These are phyloP conservation scores for Tragulus kanchil DNA, from an alignment of 2,113 vertebrate genomes.

Conservation along the genomic window DNA sequence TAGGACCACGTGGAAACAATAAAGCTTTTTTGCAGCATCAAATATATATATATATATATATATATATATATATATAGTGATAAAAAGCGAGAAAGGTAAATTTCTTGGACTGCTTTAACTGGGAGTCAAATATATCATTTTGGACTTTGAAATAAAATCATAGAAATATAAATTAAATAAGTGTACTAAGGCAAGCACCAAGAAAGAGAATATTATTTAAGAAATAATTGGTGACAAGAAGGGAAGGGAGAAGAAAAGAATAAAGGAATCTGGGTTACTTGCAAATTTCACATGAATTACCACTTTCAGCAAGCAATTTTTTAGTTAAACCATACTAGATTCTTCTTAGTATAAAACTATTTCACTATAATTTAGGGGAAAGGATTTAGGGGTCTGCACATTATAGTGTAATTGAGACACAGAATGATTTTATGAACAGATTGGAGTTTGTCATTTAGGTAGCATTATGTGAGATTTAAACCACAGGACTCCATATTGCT, in stretches of 20 bases:
- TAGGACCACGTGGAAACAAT: too few species aligned
- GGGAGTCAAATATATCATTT: background rate
- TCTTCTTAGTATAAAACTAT: background rate
- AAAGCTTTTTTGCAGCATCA: too few species aligned
- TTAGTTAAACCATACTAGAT: constrained; percentile 13
- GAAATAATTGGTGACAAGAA: background rate
- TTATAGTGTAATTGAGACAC: background rate
- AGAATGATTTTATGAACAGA: constrained; percentile 22
- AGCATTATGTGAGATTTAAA: constrained; percentile 36
- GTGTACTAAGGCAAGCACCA: background rate
- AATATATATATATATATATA: too few species aligned
- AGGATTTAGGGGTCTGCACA: background rate
- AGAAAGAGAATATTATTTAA: constrained; percentile 4
- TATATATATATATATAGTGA: too few species aligned
- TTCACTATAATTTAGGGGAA: background rate
- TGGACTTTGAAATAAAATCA: constrained; percentile 34
- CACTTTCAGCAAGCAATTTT: background rate
- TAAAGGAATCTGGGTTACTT: background rate
- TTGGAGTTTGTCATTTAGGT: constrained; percentile 17
- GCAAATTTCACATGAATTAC: background rate
- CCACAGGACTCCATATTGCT: background rate
- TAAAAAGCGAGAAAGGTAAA: background rate
- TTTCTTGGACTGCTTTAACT: background rate
- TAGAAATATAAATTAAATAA: background rate
- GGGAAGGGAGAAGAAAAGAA: background rate